Conservation (phyloP, 1,140 invertebrate genomes). For the Brachystomella parvula region DNA sequence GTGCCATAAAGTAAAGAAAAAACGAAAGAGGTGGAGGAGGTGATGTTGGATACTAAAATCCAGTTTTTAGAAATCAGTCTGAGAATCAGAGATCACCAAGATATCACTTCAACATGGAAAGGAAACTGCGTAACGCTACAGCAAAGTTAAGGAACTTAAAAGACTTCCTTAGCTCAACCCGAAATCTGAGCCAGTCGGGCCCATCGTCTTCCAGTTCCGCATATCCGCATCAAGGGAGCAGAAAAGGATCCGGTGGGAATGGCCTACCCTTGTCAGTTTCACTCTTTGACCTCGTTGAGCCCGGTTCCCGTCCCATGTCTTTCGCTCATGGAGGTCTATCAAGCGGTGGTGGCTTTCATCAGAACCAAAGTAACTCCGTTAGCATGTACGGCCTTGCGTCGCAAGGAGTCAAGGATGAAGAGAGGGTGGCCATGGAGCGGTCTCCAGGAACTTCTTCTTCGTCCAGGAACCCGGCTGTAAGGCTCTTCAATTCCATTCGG, state of each 20-base stretch:
- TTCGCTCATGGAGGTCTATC: neutral
- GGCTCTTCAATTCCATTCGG: slow-evolving; percentile 29
- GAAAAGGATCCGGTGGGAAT: neutral
- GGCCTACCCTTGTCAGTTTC: slow-evolving; percentile 19
- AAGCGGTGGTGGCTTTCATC: neutral
- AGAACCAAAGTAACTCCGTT: slow-evolving; percentile 23
- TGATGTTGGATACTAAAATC: too few relatives aligned
- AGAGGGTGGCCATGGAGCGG: neutral
- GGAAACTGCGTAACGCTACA: slow-evolving; percentile 18
- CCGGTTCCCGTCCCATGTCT: slow-evolving; percentile 14
- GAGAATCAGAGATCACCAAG: neutral
- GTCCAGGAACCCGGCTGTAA: slow-evolving; percentile 25
- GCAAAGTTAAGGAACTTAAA: slow-evolving; percentile 30
- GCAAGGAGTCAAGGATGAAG: neutral
- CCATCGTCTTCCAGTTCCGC: neutral
- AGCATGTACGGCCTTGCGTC: slow-evolving; percentile 31
- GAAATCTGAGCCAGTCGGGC: slow-evolving; percentile 18
- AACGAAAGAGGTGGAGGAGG: too few relatives aligned
- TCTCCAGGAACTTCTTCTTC: too few relatives aligned
- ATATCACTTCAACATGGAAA: slow-evolving; percentile 18
- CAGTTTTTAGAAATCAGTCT: neutral
- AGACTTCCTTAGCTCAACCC: slow-evolving; percentile 29
- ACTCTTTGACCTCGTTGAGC: slow-evolving; percentile 25
- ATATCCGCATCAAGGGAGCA: neutral
- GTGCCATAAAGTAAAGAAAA: too few relatives aligned